Base-by-base conservation (phyloP, 2,888 invertebrate genomes). In the Gisinianus flammeolus region DNA sequence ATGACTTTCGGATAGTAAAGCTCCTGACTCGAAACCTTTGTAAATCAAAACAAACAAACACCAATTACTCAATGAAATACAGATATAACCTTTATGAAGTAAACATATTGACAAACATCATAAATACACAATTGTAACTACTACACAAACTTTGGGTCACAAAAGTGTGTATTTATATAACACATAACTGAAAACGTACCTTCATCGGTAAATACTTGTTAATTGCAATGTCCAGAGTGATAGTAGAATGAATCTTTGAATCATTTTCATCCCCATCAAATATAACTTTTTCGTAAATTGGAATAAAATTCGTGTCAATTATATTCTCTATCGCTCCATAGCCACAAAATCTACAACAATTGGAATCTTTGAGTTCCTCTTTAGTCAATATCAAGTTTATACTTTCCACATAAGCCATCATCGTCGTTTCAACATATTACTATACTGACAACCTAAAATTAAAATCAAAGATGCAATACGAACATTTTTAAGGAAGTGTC, bases 201-300 rank as follows among this genome's bases (percentile, higher is more conserved):
- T 91, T 92, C 80, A 93, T 87, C 26, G 93, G 93, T 85, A 93
- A 89, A 89, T 92, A 93, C 80, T 90, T 89, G 87, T 93, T 93
- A 81, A 93, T 90, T 86, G 92, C n/a, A 22, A 33, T 12, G 26
- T 78, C 75, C 28, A 81, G 35, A n/a, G 71, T 54, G 6, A 69
- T 44, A 1, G 22, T 12, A 4, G 6, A 44, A 10, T 66, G 4
- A 6, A 35, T 35, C 69, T 35, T 35, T 6, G 24, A 35, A 10
- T 44, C 71, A 30, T 68, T 24, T 2, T 24, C 54, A 24, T 75
- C 52, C 35, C 28, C 44, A 24, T n/a, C n/a, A n/a, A n/a, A n/a
- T n/a, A 64, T 24, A 5, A 22, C 31, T n/a, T 67, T 35, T 16
- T 78, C 78, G 35, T 77, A 80, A 16, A 79, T 73, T 35, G 56